Evolutionary conservation across 2,888 invertebrate species (phyloP).

Genomic region (Dastarcus helophoroides): DNA sequence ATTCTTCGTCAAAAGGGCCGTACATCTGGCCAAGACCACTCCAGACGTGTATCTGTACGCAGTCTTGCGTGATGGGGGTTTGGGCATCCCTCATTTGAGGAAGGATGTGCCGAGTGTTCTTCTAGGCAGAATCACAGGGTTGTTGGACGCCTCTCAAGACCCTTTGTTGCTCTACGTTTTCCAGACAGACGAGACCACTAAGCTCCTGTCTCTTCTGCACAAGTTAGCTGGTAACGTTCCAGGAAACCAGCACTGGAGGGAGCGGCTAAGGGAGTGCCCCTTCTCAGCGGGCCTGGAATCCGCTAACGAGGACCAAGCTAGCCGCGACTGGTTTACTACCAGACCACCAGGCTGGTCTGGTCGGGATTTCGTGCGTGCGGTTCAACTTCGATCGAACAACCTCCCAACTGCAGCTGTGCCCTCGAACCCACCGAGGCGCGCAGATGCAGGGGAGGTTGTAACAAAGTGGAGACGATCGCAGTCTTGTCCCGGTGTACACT

Average conservation of each 20-base stretch:
- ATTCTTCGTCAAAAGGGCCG: background rate
- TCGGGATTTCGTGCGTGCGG: no score
- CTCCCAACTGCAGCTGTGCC: no score
- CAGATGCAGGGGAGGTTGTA: background rate
- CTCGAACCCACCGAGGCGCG: no score
- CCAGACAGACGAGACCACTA: background rate
- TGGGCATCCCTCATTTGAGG: background rate
- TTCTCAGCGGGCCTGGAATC: background rate
- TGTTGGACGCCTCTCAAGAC: background rate
- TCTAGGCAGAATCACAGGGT: background rate
- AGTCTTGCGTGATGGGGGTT: background rate
- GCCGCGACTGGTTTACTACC: background rate
- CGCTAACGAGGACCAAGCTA: background rate
- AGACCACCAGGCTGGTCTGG: background rate
- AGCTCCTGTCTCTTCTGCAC: background rate
- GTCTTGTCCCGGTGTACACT: background rate
- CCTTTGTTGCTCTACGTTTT: background rate
- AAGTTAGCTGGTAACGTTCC: background rate
- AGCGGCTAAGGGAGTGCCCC: background rate
- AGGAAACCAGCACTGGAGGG: background rate
- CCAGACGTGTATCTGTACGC: background rate
- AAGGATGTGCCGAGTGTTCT: background rate
- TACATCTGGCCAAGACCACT: background rate
- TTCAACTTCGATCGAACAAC: no score
- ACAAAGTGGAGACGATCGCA: background rate